Evolutionary conservation across 35 echinoderm and acorn worm species (phyloP), one percentile per base, ranked within the genome.

Genomic region (Acanthaster planci): DNA sequence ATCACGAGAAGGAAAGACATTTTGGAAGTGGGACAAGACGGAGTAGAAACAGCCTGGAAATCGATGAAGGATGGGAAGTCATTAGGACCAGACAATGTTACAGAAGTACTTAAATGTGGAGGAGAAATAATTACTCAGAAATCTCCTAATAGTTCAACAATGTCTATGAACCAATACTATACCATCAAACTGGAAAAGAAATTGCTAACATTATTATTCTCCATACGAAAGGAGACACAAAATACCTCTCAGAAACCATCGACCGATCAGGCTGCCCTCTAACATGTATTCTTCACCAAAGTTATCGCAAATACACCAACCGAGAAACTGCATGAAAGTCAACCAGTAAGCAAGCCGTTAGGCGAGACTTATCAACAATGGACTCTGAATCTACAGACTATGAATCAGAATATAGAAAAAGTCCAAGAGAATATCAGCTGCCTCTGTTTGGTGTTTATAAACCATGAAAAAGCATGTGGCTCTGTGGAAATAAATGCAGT

Each of bases 161-260:
- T 55, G 52, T 55, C 52, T 55, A 55, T 21, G 21, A 55, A 55
- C 52, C 52, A 55, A 55, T 0, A 55, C 52, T 21, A 55, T 55
- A 55, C 52, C 52, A 55, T 55, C 52, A 55, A 55, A 21, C 52
- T 55, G 52, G 52, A 55, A 55, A 55, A 55, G 52, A n/a, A n/a
- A n/a, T n/a, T 55, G 52, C 52, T 0, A 21, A 55, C 52, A 55
- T 55, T 55, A 55, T 55, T 55, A 21, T 55, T 55, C 52, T 55
- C 21, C 52, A 55, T 55, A 55, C 10, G 52, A 55, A 55, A 21
- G 52, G 52, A 15, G 52, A 55, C 21, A 55, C 52, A 55, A 55
- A 55, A 55, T 10, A 55, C 52, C 0, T n/a, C n/a, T 10, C 21
- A 55, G 52, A 55, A 55, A 55, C 52, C 21, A 15, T 55, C 52